Percentiles rank a stretch among this genome's conserved stretches.
phyloP scores from a whole-genome alignment of 2,113 vertebrate genomes.

The Dermatemys mawii region DNA sequence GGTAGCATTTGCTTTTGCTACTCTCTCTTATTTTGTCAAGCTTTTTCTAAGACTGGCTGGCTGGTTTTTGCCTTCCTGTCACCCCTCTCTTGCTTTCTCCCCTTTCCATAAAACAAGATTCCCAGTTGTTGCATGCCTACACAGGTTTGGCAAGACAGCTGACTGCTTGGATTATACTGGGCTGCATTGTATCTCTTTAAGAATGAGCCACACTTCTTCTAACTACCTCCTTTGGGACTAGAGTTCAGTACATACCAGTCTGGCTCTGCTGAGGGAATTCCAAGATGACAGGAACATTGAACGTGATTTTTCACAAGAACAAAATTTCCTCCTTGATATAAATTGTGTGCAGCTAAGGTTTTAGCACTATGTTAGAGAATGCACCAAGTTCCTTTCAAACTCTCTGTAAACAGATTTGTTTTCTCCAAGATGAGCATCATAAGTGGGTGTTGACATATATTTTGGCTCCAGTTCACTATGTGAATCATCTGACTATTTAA shows the following conservation, averaged over 20 bases:
- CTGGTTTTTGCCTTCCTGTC: neutral
- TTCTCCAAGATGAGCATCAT: neutral
- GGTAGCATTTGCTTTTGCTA: neutral
- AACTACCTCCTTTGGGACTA: constrained; percentile 15
- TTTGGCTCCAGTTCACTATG: neutral
- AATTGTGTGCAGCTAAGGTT: neutral
- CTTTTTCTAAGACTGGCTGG: neutral
- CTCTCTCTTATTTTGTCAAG: neutral
- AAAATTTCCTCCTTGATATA: neutral
- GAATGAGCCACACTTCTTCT: neutral
- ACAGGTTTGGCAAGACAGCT: constrained; percentile 52
- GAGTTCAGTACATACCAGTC: neutral
- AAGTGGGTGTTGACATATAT: neutral
- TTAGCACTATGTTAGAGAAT: neutral
- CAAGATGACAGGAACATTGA: constrained; percentile 20
- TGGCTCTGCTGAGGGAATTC: neutral
- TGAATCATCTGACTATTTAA: neutral
- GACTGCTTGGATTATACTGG: constrained; percentile 57
- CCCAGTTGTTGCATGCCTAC: constrained; percentile 56
- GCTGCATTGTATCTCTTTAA: constrained; percentile 37
- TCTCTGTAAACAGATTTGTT: neutral
- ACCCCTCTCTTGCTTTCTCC: constrained; percentile 35
- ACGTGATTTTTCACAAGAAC: neutral
- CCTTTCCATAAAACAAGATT: constrained; percentile 35
- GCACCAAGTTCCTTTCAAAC: neutral